Evolutionary conservation across 2,888 invertebrate genomes (phyloP), one percentile per base, ranked within the genome.

Genomic region (Nipponacmea schrenckii): DNA sequence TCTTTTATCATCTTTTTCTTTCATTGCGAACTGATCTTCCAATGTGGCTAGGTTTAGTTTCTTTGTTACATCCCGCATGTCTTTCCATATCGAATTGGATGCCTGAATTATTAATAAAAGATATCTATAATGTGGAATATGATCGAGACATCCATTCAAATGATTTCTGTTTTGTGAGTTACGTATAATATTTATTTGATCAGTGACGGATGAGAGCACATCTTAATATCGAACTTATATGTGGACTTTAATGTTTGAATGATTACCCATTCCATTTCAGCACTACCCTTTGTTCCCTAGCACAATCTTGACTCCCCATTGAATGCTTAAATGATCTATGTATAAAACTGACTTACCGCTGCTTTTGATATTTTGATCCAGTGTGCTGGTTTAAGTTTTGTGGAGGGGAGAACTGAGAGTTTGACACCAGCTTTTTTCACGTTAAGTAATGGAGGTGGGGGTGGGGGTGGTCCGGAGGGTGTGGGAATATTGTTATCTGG

Each of bases 351-450:
- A 70, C 78, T 71, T 75, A 83, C 83, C 76, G 78, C 62, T 17
- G 75, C 76, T 68, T 77, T 79, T 7, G 77, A 75, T 20, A 81
- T 77, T 64, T 79, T 73, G 15, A 67, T 77, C 83, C 83, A 83
- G 70, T 81, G 80, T 0, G 81, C 78, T 64, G 80, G 81, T 67
- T 80, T 81, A 56, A 83, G 71, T 65, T 75, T 78, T n/a, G 73
- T 66, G 27, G 69, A 69, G 1, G 72, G 69, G 15, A 63, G 27
- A 24, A 27, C 17, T 14, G 64, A 69, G 27, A 69, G 46, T 39
- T 68, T 66, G 14, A 66, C 63, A 20, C 72, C 69, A n/a, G 45
- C 24, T 24, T 65, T 50, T 17, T 56, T 63, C 17, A 46, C 20
- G 27, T 69, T 68, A 14, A 71, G 62, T 48, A 56, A 62, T 44